Base-by-base conservation (phyloP, 2,113 vertebrate genomes). In the Forbesichthys papilliferus region DNA sequence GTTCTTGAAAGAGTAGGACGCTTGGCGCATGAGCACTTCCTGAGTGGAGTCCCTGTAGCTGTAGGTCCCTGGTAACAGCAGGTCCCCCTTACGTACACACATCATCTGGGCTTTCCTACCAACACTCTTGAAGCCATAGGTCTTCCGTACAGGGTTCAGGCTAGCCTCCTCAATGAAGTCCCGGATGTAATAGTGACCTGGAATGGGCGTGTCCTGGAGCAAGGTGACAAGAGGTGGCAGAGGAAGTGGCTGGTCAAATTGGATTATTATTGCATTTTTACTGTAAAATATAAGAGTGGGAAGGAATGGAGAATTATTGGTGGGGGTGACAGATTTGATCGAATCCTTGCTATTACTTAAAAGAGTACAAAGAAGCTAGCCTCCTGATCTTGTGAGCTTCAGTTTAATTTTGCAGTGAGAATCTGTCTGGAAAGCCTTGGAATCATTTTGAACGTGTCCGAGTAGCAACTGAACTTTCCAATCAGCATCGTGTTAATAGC, bases 151-250 rank as follows among this genome's bases (percentile, higher is more conserved):
- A 0, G 94, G 90, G 64, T 91, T 94, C 82, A 93, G 88, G 0
- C 82, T 78, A 2, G 84, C 84, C 68, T 95, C 94, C 82, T 93
- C 88, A 27, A 93, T 63, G 68, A 93, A 95, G 75, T 78, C 86
- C 46, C 82, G 86, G 49, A 92, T 18, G 1, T 87, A 75, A 1
- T 92, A 94, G 60, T 58, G 58, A 27, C 92, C 94, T 16, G 87
- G 84, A 14, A 61, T 61, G 52, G 93, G 90, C 5, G 91, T 70
- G 51, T 91, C 79, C 92, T 93, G 79, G n/a, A 62, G 47, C 16
- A 27, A 33, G 55, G 48, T 27, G 42, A 64, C 7, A 57, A 33
- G 34, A 52, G 20, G 51, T 4, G 53, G 0, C 4, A 14, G 11
- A 14, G 49, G 3, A 27, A 53, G 49, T 52, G 10, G 3, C 49